Conservation (phyloP, 2,888 invertebrate species). For the Spialia ferax region DNA sequence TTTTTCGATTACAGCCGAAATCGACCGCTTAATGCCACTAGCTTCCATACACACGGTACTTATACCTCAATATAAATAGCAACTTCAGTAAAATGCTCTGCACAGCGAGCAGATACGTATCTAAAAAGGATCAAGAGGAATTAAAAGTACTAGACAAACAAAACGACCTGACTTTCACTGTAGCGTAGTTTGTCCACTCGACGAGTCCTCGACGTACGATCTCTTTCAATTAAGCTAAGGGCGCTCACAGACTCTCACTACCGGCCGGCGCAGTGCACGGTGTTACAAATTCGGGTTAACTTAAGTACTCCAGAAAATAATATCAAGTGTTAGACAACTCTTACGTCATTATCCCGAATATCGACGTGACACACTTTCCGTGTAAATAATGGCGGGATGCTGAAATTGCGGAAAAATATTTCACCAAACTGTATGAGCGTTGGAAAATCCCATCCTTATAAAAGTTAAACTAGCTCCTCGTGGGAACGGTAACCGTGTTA, state of each 20-base stretch:
- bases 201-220: slow-evolving; percentile 62
- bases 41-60: too few relatives aligned
- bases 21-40: too few relatives aligned
- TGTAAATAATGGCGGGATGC: slow-evolving; percentile 37
- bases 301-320: slow-evolving; percentile 31
- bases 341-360: slow-evolving; percentile 36
- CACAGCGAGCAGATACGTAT: not conserved
- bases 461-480: slow-evolving; percentile 35
- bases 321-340: slow-evolving; percentile 30
- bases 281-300: slow-evolving; percentile 31
- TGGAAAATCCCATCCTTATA: slow-evolving; percentile 33
- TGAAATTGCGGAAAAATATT: slow-evolving; percentile 40
- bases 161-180: slow-evolving; percentile 42
- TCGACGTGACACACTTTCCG: slow-evolving; percentile 37
- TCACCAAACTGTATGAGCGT: slow-evolving; percentile 33
- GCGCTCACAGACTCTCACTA: slow-evolving; percentile 49
- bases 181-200: slow-evolving; percentile 59
- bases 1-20: too few relatives aligned
- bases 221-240: slow-evolving; percentile 81
- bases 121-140: not conserved
- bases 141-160: not conserved
- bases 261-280: not conserved
- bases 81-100: too few relatives aligned
- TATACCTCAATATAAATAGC: too few relatives aligned
- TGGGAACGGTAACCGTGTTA: slow-evolving; percentile 21